Conservation (phyloP, 2,888 invertebrate genomes). For the Leptothorax acervorum region DNA sequence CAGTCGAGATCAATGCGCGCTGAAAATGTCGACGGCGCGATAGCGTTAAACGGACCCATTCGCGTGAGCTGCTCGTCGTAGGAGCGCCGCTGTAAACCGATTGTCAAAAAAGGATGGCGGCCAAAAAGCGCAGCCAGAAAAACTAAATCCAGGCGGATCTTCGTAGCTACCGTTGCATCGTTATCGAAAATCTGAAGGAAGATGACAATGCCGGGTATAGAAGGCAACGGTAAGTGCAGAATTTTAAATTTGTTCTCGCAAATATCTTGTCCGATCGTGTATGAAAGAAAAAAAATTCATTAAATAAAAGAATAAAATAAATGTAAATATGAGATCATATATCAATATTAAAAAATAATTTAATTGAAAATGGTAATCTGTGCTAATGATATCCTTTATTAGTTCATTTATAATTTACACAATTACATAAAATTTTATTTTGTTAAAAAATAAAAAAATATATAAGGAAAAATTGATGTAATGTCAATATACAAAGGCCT, state of each 20-base stretch:
- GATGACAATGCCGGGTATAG: neutral
- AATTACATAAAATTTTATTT: neutral
- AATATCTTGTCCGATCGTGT: neutral
- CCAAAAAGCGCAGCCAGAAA: constrained; percentile 61
- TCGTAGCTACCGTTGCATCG: constrained; percentile 42
- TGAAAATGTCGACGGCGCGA: constrained; percentile 62
- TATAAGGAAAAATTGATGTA: neutral
- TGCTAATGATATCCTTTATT: neutral
- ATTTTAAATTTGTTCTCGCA: neutral
- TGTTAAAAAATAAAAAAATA: neutral
- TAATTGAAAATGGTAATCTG: neutral
- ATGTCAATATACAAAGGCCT: neutral
- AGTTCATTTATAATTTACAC: neutral
- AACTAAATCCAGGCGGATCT: constrained; percentile 74
- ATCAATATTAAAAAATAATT: neutral
- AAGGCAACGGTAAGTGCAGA: neutral
- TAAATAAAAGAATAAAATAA: constrained; percentile 1
- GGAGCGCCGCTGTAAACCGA: constrained; percentile 56
- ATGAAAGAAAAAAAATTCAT: neutral
- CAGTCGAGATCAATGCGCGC: constrained; percentile 56
- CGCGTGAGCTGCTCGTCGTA: constrained; percentile 41
- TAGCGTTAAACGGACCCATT: constrained; percentile 64
- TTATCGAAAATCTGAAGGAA: constrained; percentile 28
- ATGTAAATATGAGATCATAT: neutral
- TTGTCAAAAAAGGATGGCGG: constrained; percentile 35